Evolutionary conservation across 2,888 invertebrate species (phyloP).

Genomic region (Aphidoletes aphidimyza): DNA sequence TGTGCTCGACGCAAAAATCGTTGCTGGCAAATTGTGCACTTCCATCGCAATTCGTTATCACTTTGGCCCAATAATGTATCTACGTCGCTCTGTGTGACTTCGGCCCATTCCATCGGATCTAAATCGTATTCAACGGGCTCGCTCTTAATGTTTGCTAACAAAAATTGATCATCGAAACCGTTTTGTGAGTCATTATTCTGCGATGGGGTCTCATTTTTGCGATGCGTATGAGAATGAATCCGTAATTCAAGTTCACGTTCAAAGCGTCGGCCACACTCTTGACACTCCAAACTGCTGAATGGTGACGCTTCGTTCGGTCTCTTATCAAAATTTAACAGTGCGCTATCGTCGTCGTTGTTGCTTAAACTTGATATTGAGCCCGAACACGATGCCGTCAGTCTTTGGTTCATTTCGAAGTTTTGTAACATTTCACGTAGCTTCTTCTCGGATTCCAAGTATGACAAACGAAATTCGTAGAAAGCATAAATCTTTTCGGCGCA

Average conservation of each 20-base stretch:
- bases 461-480: constrained; percentile 38
- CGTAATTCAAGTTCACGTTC: background rate
- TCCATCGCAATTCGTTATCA: constrained; percentile 34
- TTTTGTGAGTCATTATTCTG: background rate
- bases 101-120: constrained; percentile 2
- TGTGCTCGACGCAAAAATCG: constrained; percentile 47
- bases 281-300: background rate
- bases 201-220: constrained; percentile 34
- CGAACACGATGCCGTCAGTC: constrained; percentile 22
- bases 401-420: constrained; percentile 5
- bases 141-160: background rate
- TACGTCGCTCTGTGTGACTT: background rate
- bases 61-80: background rate
- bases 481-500: constrained; percentile 50
- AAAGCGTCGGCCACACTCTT: background rate
- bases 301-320: background rate
- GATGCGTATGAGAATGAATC: constrained; percentile 19
- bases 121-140: constrained; percentile 30
- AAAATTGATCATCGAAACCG: background rate
- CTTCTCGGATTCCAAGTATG: constrained; percentile 52
- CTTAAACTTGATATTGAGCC: background rate
- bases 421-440: constrained; percentile 28
- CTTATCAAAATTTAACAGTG: background rate
- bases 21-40: background rate
- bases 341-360: background rate